These are phyloP conservation scores for Telmatherina bonti DNA, from an alignment of 2,797 vertebrate genomes.

Conservation along the genomic window DNA sequence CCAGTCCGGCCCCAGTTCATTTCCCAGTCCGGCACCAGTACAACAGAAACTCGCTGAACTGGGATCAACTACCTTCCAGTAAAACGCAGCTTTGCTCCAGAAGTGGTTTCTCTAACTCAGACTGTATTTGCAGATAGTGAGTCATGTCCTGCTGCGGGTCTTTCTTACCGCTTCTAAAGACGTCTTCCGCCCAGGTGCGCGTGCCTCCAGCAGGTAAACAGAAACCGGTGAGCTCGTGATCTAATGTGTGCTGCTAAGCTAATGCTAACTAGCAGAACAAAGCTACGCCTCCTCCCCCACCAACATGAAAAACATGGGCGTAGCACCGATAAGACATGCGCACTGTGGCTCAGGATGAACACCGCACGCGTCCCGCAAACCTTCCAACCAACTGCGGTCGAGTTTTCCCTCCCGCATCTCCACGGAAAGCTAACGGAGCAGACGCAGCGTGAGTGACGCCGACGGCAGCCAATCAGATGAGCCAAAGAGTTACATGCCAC, in stretches of 20 bases:
- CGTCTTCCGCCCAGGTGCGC: neutral
- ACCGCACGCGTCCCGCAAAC: neutral
- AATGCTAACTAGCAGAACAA: neutral
- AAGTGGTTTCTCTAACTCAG: too few species aligned
- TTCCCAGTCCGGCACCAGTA: too few species aligned
- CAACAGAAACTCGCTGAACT: too few species aligned
- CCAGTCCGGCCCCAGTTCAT: too few species aligned
- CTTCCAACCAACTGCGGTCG: neutral
- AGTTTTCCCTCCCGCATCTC: slow-evolving; percentile 10
- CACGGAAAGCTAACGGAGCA: slow-evolving; percentile 41
- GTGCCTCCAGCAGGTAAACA: neutral
- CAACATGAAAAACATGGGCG: neutral
- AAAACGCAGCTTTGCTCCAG: too few species aligned
- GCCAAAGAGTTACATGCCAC: neutral
- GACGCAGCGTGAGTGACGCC: neutral
- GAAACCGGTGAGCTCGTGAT: neutral
- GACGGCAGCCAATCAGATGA: slow-evolving; percentile 52
- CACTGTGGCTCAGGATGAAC: neutral
- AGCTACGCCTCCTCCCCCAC: neutral
- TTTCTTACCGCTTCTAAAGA: neutral
- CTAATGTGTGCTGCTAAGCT: neutral
- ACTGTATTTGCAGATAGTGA: too few species aligned
- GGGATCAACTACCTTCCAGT: too few species aligned
- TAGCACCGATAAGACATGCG: neutral
- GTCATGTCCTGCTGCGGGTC: too few species aligned